These are phyloP conservation scores for Archaeoteleia sp. DNA, from an alignment of 2,888 invertebrate genomes.

Conservation along the genomic window DNA sequence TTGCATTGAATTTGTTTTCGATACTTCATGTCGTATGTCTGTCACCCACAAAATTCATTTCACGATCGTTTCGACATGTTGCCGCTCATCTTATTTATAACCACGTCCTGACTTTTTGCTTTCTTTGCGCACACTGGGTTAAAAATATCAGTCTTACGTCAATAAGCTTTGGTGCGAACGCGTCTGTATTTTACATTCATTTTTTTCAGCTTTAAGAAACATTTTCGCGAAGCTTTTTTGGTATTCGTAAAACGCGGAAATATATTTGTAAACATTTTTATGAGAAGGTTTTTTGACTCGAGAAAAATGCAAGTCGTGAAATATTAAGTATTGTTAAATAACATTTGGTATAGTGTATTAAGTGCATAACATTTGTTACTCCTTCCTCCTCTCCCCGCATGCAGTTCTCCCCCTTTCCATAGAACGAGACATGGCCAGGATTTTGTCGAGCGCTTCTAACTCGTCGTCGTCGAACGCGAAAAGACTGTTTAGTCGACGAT, in stretches of 20 bases:
- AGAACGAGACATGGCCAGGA: slow-evolving; percentile 72
- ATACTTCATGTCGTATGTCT: neutral
- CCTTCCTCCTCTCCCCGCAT: slow-evolving; percentile 49
- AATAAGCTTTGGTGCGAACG: slow-evolving; percentile 49
- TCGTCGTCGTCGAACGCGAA: slow-evolving; percentile 53
- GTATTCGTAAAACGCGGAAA: no score
- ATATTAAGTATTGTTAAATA: neutral
- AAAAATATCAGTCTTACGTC: slow-evolving; percentile 62
- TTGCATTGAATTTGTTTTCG: neutral
- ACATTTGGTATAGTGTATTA: slow-evolving; percentile 4
- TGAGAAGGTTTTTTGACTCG: no score
- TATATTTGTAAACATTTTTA: no score
- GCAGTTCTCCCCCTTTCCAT: slow-evolving; percentile 72
- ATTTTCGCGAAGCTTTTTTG: no score
- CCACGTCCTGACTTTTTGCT: slow-evolving; percentile 58
- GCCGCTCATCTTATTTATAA: slow-evolving; percentile 30
- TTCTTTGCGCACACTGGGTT: slow-evolving; percentile 59
- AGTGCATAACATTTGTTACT: slow-evolving; percentile 24
- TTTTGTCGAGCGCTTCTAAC: slow-evolving; percentile 61
- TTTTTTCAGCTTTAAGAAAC: no score
- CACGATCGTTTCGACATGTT: neutral
- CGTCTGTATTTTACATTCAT: slow-evolving; percentile 15
- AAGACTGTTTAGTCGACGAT: slow-evolving; percentile 66
- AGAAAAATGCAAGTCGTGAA: no score
- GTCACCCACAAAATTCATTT: neutral